Evolutionary conservation across 53 echinoderm and acorn worm genomes (phyloP).

Genomic region (Henricia sp.): DNA sequence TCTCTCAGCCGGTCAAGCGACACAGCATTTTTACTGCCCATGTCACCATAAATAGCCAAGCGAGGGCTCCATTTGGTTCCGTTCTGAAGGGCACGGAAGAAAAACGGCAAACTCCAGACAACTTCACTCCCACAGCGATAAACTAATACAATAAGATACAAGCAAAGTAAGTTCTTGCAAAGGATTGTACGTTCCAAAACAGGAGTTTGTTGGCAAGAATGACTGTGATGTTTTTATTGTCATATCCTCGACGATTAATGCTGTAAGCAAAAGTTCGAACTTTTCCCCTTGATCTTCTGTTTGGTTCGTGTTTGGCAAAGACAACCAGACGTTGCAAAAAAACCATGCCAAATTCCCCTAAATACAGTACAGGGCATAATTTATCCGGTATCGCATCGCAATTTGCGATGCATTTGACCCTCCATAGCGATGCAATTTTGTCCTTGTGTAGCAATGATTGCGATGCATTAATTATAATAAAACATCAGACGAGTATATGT

Average conservation of each 20-base stretch:
- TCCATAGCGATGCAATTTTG: too few species aligned
- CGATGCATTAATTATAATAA: too few species aligned
- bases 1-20: slow-evolving; percentile 72
- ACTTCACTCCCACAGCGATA: slow-evolving; percentile 92
- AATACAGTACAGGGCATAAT: too few species aligned
- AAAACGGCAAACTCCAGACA: slow-evolving; percentile 86
- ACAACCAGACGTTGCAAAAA: too few species aligned
- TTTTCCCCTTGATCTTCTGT: not conserved
- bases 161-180: not conserved
- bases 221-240: slow-evolving; percentile 77
- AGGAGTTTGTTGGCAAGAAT: slow-evolving; percentile 65
- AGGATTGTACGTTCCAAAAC: too few species aligned
- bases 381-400: too few species aligned
- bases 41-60: slow-evolving; percentile 80
- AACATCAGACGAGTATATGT: too few species aligned
- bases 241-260: slow-evolving; percentile 92
- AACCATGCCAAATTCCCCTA: too few species aligned
- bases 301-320: not conserved
- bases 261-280: not conserved
- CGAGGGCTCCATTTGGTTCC: slow-evolving; percentile 75
- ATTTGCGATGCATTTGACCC: too few species aligned
- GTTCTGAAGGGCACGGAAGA: slow-evolving; percentile 66
- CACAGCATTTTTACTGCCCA: slow-evolving; percentile 84
- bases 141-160: slow-evolving; percentile 36
- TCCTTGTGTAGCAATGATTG: too few species aligned